phyloP scores from a whole-genome alignment of 2,888 invertebrate species.

The Cyclophora albipunctata region DNA sequence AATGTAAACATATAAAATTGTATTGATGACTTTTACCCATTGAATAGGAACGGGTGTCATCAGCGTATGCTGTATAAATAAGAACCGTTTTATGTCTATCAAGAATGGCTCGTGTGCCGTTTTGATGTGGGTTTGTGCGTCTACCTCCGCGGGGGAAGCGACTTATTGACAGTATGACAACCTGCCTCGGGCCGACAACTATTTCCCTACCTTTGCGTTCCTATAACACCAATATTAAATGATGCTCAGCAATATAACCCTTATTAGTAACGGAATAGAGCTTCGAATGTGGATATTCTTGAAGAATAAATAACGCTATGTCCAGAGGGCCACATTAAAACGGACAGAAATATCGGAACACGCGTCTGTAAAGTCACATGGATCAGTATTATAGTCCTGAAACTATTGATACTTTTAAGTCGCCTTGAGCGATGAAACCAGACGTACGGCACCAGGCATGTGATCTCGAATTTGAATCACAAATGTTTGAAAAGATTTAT shows the following conservation, averaged over 20 bases:
- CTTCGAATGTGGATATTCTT: slow-evolving; percentile 10
- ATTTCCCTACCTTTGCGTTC: slow-evolving; percentile 25
- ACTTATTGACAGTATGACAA: slow-evolving; percentile 33
- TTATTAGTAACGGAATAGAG: slow-evolving; percentile 11
- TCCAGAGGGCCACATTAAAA: slow-evolving; percentile 18
- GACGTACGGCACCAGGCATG: background rate
- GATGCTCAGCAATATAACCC: slow-evolving; percentile 6
- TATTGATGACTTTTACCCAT: too few relatives aligned
- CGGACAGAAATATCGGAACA: slow-evolving; percentile 23
- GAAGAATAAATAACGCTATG: slow-evolving; percentile 13
- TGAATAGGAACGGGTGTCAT: too few relatives aligned
- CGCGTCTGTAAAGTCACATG: slow-evolving; percentile 20
- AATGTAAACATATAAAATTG: too few relatives aligned
- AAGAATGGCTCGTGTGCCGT: slow-evolving; percentile 18
- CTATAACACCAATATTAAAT: slow-evolving; percentile 15
- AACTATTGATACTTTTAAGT: background rate
- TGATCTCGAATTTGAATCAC: background rate
- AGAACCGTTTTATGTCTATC: slow-evolving; percentile 21
- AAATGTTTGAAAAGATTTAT: slow-evolving; percentile 2
- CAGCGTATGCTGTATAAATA: too few relatives aligned
- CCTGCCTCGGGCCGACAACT: slow-evolving; percentile 17
- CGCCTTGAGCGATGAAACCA: background rate
- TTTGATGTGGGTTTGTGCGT: slow-evolving; percentile 26
- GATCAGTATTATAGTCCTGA: slow-evolving; percentile 7
- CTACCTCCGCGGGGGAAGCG: slow-evolving; percentile 21